Evolutionary conservation across 2,797 vertebrate species (phyloP).

Genomic region (Ptychadena robeensis): DNA sequence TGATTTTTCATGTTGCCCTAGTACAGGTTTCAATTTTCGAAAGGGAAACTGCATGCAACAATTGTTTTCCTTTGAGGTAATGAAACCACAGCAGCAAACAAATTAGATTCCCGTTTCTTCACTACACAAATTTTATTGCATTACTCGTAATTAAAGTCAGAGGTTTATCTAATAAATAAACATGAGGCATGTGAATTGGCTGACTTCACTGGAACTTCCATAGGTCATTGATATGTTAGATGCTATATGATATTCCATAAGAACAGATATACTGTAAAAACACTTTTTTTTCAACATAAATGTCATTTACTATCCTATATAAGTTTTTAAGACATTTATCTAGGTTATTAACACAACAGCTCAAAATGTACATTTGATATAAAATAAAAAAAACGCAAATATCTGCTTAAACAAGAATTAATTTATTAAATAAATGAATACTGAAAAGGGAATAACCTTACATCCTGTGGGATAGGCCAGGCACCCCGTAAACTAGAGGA

Average conservation of each 20-base stretch:
- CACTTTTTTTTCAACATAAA: too few species aligned
- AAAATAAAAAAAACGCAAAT: too few species aligned
- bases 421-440: too few species aligned
- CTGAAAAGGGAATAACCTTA: too few species aligned
- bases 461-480: too few species aligned
- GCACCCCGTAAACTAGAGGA: too few species aligned
- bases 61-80: slow-evolving; percentile 39
- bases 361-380: too few species aligned
- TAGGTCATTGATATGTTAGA: background rate
- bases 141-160: slow-evolving; percentile 49
- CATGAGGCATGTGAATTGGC: slow-evolving; percentile 24
- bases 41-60: background rate
- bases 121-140: slow-evolving; percentile 49
- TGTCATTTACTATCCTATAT: too few species aligned
- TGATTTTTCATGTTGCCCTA: slow-evolving; percentile 9
- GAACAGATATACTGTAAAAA: too few species aligned
- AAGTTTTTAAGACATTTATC: too few species aligned
- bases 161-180: slow-evolving; percentile 43
- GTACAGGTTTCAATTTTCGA: slow-evolving; percentile 1
- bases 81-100: slow-evolving; percentile 36
- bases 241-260: background rate
- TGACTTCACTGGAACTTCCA: slow-evolving; percentile 3
- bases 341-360: too few species aligned
- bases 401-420: too few species aligned
- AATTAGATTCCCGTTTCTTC: slow-evolving; percentile 37